Base-by-base conservation (phyloP, 1,140 invertebrate species). In the Monochamus saltuarius region DNA sequence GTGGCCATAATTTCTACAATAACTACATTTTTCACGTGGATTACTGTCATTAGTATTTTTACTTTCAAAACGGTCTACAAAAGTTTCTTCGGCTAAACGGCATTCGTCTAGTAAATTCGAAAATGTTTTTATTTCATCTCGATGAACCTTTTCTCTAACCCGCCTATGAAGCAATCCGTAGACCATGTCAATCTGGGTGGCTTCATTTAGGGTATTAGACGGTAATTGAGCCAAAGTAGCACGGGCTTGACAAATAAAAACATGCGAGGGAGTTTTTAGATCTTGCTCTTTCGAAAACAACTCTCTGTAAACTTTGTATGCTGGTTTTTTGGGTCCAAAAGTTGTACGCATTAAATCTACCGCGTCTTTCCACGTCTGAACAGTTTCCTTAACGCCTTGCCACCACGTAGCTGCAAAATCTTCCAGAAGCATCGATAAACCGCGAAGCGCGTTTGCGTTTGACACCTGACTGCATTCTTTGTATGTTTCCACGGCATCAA, bases 401-500 rank as follows among this genome's bases (percentile, higher is more conserved):
- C 10, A 59, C 57, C 57, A 59, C 6, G 49, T 53, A 16, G 57
- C 57, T 13, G 57, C 56, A 14, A 49, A 58, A 11, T 13, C 45
- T 7, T 16, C 37, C 7, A 58, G 36, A n/a, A 58, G 35, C 45
- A 58, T 58, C 4, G 46, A 16, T 13, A 49, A 39, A 11, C 45
- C 56, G 14, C 39, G 14, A 19, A 49, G 37, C 9, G 56, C 56
- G 22, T 58, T 37, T 19, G 8, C 46, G 17, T 58, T 14, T 7
- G 56, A 49, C 8, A 58, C 13, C 34, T 58, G 11, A 10, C 14
- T 35, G 37, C 56, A 58, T n/a, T 35, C 22, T 37, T 58, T 58
- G 22, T 39, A 58, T 7, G 42, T 29, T 39, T 49, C n/a, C 9
- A 58, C 17, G 8, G 56, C 43, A 50, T 58, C 56, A 1, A 58